Evolutionary conservation across 2,797 vertebrate species (phyloP).

Genomic region (Micromesistius poutassou): DNA sequence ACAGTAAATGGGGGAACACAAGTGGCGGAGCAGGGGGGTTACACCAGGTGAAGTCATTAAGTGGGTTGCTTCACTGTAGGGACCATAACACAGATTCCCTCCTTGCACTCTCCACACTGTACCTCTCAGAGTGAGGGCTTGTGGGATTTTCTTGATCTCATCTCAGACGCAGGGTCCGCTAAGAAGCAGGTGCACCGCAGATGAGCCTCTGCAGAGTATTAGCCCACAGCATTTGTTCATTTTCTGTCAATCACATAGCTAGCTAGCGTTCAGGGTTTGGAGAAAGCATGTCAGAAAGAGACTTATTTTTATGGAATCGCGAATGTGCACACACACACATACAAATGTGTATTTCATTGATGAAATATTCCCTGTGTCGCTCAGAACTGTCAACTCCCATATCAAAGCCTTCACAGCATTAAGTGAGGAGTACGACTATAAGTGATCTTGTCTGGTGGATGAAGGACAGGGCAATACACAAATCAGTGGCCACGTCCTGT

Average conservation of each 20-base stretch:
- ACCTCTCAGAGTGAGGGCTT: conserved; percentile 43
- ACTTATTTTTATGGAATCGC: background rate
- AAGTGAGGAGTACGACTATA: background rate
- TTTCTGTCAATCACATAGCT: background rate
- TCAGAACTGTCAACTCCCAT: background rate
- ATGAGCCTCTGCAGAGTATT: conserved; percentile 4
- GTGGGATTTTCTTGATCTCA: conserved; percentile 52
- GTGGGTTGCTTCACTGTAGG: conserved; percentile 5
- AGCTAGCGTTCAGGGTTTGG: background rate
- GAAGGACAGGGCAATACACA: background rate
- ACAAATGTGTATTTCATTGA: background rate
- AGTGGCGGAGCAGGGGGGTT: background rate
- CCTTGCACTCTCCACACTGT: conserved; percentile 47
- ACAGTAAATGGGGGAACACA: background rate
- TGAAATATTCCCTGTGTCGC: conserved; percentile 6
- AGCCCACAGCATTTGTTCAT: background rate
- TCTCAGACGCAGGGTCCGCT: conserved; percentile 50
- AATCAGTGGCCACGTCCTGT: background rate
- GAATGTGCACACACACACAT: background rate
- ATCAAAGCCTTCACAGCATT: background rate
- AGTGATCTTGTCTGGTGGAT: background rate
- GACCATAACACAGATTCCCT: conserved; percentile 48
- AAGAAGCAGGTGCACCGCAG: conserved; percentile 33
- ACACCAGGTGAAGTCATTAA: conserved; percentile 36
- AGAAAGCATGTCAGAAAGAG: background rate